A percentile compares a stretch with the other conserved stretches of the same genome.
These are phyloP conservation scores for Dascyllus trimaculatus DNA, from an alignment of 2,113 vertebrate species.

Conservation along the genomic window DNA sequence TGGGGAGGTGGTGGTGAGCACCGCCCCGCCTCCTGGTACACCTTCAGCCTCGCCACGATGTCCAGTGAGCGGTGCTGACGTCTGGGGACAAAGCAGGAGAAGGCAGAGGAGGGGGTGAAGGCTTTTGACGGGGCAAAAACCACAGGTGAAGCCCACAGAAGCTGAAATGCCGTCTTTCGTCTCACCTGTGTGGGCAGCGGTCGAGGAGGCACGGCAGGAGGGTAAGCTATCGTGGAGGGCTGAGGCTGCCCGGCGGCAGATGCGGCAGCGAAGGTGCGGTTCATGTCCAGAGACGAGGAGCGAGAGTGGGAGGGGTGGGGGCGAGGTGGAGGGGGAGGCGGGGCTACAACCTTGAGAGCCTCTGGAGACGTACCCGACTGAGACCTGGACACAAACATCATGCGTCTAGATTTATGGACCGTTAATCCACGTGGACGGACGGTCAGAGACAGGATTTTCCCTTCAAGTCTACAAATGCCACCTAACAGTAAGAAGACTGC, in stretches of 20 bases:
- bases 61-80: slow-evolving; percentile 85
- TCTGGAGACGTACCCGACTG: slow-evolving; percentile 98
- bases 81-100: slow-evolving; percentile 73
- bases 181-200: slow-evolving; percentile 94
- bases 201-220: slow-evolving; percentile 97
- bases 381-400: slow-evolving; percentile 84
- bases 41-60: slow-evolving; percentile 92
- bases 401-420: neutral
- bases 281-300: slow-evolving; percentile 98
- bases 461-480: too few relatives aligned
- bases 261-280: slow-evolving; percentile 90
- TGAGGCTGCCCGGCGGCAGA: slow-evolving; percentile 89
- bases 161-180: neutral
- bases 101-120: neutral
- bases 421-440: too few relatives aligned
- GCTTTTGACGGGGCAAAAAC: neutral
- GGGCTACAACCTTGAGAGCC: slow-evolving; percentile 87
- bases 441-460: too few relatives aligned
- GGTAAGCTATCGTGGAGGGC: slow-evolving; percentile 89
- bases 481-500: too few relatives aligned
- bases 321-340: slow-evolving; percentile 94
- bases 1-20: slow-evolving; percentile 92
- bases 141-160: neutral
- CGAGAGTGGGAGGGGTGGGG: slow-evolving; percentile 96
- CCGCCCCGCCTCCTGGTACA: slow-evolving; percentile 86